A percentile compares a stretch with the other conserved stretches of the same genome.
Conservation (phyloP, 2,888 invertebrate species). For the Pristionchus entomophagus region DNA sequence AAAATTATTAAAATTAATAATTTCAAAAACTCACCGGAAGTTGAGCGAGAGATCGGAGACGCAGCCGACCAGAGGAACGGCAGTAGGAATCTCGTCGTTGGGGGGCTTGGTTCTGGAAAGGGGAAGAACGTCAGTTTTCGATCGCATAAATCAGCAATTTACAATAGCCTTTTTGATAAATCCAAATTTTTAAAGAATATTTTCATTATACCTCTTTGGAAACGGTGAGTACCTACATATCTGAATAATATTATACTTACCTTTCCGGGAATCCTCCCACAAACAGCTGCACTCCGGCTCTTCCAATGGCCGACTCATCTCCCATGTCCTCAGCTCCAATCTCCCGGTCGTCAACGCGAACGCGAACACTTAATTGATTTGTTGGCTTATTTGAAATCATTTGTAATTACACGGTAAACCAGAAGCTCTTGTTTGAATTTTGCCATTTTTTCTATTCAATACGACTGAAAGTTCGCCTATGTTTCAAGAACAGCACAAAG, state of each 20-base stretch:
- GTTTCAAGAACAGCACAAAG: too few relatives aligned
- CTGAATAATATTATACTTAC: background rate
- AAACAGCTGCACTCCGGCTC: conserved; percentile 57
- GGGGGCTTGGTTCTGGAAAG: conserved; percentile 58
- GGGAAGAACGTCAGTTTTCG: background rate
- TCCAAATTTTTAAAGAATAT: background rate
- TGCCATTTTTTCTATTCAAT: too few relatives aligned
- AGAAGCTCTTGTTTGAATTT: too few relatives aligned
- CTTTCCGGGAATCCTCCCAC: conserved; percentile 68
- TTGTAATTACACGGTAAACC: too few relatives aligned
- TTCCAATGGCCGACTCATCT: conserved; percentile 69
- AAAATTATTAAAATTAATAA: background rate
- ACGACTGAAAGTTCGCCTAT: too few relatives aligned
- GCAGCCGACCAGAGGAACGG: conserved; percentile 76
- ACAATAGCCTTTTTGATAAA: background rate
- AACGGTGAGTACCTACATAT: too few relatives aligned
- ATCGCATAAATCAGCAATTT: background rate
- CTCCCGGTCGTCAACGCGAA: conserved; percentile 75
- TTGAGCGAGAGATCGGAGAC: conserved; percentile 77
- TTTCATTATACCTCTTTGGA: background rate
- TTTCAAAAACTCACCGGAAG: conserved; percentile 71
- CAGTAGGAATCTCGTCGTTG: conserved; percentile 70
- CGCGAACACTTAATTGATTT: conserved; percentile 49
- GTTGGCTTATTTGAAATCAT: background rate
- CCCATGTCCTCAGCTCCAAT: conserved; percentile 62